phyloP scores from a whole-genome alignment of 2,888 invertebrate species.

The Epinotia brunnichana region DNA sequence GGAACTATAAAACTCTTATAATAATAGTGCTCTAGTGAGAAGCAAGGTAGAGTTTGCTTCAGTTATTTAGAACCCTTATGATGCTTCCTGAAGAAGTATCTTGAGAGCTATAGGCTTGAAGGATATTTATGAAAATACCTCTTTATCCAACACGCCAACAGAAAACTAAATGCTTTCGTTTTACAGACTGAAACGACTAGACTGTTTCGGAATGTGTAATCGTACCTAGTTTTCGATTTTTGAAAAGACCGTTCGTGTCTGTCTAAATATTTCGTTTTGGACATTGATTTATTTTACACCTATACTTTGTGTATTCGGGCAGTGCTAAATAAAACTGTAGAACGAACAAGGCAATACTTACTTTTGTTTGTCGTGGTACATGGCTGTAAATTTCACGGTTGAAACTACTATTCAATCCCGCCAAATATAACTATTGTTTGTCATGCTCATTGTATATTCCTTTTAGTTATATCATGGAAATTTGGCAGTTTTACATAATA shows the following conservation, averaged over 20 bases:
- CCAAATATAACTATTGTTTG: conserved; percentile 14
- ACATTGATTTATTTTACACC: conserved; percentile 31
- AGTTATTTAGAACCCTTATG: no score
- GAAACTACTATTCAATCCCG: conserved; percentile 16
- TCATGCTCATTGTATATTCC: conserved; percentile 14
- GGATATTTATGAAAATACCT: neutral
- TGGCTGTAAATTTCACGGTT: conserved; percentile 23
- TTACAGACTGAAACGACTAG: neutral
- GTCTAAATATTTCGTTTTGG: conserved; percentile 15
- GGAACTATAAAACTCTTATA: no score
- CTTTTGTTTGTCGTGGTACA: conserved; percentile 18
- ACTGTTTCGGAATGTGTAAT: neutral
- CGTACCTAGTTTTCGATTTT: conserved; percentile 9
- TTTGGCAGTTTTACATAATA: neutral
- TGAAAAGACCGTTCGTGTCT: conserved; percentile 21
- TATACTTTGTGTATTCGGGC: conserved; percentile 6
- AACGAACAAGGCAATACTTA: conserved; percentile 10
- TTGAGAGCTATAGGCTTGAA: no score
- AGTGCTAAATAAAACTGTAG: conserved; percentile 21
- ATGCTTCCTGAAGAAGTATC: no score
- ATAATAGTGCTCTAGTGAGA: no score
- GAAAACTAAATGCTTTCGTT: neutral
- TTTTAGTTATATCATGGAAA: neutral
- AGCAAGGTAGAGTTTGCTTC: no score
- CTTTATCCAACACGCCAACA: neutral